phyloP scores from a whole-genome alignment of 2,113 vertebrate species.

The Hippocampus zosterae region DNA sequence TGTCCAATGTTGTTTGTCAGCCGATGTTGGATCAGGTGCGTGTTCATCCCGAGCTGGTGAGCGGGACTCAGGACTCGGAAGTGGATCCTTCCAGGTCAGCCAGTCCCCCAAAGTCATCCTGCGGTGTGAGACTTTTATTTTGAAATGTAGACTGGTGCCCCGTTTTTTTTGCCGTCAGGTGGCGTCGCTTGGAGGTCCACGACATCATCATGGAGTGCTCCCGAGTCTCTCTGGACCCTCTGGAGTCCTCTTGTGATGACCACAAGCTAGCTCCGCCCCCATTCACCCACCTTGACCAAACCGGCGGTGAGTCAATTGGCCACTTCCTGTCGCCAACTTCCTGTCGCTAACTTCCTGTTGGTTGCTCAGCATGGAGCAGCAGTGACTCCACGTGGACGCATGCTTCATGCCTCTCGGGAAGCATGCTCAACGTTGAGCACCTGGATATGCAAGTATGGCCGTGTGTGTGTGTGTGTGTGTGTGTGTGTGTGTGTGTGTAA shows the following conservation, averaged over 20 bases:
- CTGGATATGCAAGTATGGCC: background rate
- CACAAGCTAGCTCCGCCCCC: constrained; percentile 46
- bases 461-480: background rate
- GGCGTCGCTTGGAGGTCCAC: constrained; percentile 92
- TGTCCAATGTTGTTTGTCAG: constrained; percentile 51
- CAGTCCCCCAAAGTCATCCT: background rate
- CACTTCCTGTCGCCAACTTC: background rate
- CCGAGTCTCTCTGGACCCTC: constrained; percentile 93
- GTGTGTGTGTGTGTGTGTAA: too few species aligned
- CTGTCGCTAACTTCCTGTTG: background rate
- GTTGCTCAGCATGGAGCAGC: background rate
- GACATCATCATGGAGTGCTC: constrained; percentile 97
- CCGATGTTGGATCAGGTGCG: constrained; percentile 96
- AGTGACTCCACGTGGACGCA: background rate
- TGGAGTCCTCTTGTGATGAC: constrained; percentile 91
- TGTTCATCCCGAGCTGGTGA: constrained; percentile 94
- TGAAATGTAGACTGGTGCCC: background rate
- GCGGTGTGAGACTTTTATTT: background rate
- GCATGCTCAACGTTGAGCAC: background rate
- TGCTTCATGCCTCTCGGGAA: background rate
- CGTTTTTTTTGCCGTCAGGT: constrained; percentile 67
- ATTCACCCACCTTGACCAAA: constrained; percentile 45
- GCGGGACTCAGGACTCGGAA: constrained; percentile 95
- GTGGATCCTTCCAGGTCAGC: constrained; percentile 90
- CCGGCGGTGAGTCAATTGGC: background rate